Evolutionary conservation across 2,113 vertebrate genomes (phyloP).

Genomic region (Ophiodon elongatus): DNA sequence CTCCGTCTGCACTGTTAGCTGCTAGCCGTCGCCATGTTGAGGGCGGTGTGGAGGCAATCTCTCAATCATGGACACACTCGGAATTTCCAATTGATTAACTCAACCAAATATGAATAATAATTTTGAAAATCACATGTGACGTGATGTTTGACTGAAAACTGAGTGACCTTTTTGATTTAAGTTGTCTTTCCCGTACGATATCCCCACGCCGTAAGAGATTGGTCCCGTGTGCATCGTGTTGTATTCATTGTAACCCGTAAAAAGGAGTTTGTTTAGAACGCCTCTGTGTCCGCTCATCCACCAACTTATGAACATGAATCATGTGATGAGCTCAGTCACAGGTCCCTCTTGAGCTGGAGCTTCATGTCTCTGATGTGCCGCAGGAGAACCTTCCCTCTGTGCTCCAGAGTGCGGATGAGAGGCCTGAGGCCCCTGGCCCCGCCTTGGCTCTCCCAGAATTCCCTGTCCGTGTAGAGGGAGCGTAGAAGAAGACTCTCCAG

Average conservation of each 20-base stretch:
- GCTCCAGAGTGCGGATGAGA: constrained; percentile 82
- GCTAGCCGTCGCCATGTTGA: not conserved
- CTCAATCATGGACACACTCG: not conserved
- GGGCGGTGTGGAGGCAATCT: not conserved
- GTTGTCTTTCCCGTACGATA: not conserved
- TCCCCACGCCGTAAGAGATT: not conserved
- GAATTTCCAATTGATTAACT: not conserved
- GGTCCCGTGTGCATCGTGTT: too few species aligned
- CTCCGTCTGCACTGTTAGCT: too few species aligned
- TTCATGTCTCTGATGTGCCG: constrained; percentile 84
- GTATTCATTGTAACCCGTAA: too few species aligned
- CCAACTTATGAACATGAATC: not conserved
- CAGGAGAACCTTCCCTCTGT: constrained; percentile 85
- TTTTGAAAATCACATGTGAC: not conserved
- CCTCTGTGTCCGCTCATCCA: too few species aligned
- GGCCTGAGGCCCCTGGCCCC: constrained; percentile 80
- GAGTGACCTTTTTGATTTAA: not conserved
- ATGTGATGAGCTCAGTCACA: constrained; percentile 51
- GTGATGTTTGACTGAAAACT: not conserved
- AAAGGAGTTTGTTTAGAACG: too few species aligned
- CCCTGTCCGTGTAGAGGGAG: constrained; percentile 86
- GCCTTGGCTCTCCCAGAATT: constrained; percentile 90
- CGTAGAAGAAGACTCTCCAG: constrained; percentile 86
- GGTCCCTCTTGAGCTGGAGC: constrained; percentile 77
- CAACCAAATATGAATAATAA: not conserved